Conservation (phyloP, 2,888 invertebrate species). For the Hirtodrosophila trivittata region DNA sequence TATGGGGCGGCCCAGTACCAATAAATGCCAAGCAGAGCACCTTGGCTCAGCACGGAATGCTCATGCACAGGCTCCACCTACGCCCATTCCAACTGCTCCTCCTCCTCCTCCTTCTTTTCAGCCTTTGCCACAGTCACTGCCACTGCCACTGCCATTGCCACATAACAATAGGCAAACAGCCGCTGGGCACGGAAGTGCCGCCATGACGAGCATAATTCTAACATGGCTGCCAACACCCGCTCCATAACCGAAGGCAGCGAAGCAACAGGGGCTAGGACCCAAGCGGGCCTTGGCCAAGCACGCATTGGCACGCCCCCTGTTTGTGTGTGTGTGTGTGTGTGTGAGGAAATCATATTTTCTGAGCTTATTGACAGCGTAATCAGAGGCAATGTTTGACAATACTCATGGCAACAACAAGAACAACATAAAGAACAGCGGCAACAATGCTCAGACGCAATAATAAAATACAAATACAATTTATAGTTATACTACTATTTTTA, state of each 20-base stretch:
- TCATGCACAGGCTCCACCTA: neutral
- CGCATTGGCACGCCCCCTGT: constrained; percentile 26
- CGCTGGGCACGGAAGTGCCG: constrained; percentile 71
- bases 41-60: constrained; percentile 34
- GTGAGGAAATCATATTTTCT: constrained; percentile 71
- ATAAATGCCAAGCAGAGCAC: constrained; percentile 56
- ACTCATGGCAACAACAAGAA: constrained; percentile 31
- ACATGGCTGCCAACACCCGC: constrained; percentile 60
- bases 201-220: constrained; percentile 81
- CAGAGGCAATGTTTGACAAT: constrained; percentile 67
- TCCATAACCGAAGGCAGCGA: constrained; percentile 5
- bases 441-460: constrained; percentile 55
- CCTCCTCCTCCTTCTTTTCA: neutral
- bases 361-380: constrained; percentile 80
- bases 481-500: constrained; percentile 58
- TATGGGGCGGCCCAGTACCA: constrained; percentile 49
- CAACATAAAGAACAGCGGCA: constrained; percentile 12
- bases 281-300: constrained; percentile 14
- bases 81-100: constrained; percentile 1
- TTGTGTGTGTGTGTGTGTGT: neutral
- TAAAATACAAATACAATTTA: constrained; percentile 76
- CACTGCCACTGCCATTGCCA: constrained; percentile 4
- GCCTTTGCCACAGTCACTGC: neutral
- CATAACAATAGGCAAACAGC: constrained; percentile 61
- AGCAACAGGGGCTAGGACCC: constrained; percentile 58